These are phyloP conservation scores for Prenolepis imparis DNA, from an alignment of 2,888 invertebrate genomes.

Conservation along the genomic window DNA sequence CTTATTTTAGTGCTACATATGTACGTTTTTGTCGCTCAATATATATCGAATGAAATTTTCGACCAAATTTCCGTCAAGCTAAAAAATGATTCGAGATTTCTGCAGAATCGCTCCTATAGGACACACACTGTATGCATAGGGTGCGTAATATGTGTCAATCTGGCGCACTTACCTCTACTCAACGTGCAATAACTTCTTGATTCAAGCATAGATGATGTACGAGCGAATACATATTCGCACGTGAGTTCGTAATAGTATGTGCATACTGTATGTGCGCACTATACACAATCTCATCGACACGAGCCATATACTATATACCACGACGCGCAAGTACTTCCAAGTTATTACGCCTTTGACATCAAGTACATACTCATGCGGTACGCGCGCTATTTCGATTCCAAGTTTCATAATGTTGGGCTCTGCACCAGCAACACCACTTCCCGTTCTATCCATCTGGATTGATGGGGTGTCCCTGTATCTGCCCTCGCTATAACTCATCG, in stretches of 20 bases:
- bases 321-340: conserved; percentile 72
- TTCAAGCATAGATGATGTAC: conserved; percentile 55
- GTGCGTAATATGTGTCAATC: conserved; percentile 42
- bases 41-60: neutral
- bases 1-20: neutral
- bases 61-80: neutral
- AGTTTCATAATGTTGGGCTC: conserved; percentile 71
- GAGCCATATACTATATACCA: neutral
- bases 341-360: conserved; percentile 80
- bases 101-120: neutral
- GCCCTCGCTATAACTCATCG: conserved; percentile 16
- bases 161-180: conserved; percentile 37
- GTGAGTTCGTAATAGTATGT: neutral
- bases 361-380: conserved; percentile 73
- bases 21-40: neutral
- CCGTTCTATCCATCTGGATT: conserved; percentile 36
- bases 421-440: conserved; percentile 52
- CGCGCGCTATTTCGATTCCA: conserved; percentile 70
- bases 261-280: neutral
- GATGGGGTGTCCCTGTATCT: conserved; percentile 26
- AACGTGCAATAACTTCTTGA: conserved; percentile 70
- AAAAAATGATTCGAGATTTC: conserved; percentile 8
- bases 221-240: conserved; percentile 13
- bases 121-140: neutral
- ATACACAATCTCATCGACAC: conserved; percentile 44